phyloP scores from a whole-genome alignment of 2,113 vertebrate species.

The Fulica atra region DNA sequence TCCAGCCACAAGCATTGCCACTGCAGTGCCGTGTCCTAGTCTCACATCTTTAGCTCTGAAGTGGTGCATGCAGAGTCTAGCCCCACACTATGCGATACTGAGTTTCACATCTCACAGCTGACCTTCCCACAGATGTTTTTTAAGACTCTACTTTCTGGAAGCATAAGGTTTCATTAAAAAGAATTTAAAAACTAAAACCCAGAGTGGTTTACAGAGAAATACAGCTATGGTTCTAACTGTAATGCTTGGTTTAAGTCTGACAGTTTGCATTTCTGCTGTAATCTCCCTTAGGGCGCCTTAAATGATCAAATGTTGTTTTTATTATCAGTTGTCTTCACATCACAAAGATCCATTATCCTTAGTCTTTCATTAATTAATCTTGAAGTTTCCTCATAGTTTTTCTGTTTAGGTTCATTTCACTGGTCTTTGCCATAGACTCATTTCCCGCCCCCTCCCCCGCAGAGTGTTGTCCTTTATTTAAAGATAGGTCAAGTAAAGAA shows the following conservation, averaged over 20 bases:
- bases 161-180: background rate
- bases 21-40: no score
- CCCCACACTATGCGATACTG: no score
- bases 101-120: background rate
- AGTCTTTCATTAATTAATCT: constrained; percentile 63
- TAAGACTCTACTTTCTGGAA: background rate
- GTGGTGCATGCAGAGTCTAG: background rate
- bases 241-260: constrained; percentile 8
- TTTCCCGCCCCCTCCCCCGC: background rate
- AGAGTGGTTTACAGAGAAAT: background rate
- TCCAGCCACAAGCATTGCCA: background rate
- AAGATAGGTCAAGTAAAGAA: constrained; percentile 68
- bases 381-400: constrained; percentile 49
- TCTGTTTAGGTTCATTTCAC: constrained; percentile 51
- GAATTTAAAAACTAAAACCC: background rate
- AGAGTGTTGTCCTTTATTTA: constrained; percentile 62
- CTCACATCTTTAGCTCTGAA: background rate
- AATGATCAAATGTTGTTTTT: constrained; percentile 12
- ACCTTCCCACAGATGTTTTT: background rate
- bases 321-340: constrained; percentile 53
- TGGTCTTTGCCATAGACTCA: background rate
- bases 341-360: constrained; percentile 52
- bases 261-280: constrained; percentile 30
- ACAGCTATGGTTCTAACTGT: constrained; percentile 5
- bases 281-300: background rate